A percentile compares a stretch with the other conserved stretches of the same genome.
Evolutionary conservation across 2,888 invertebrate genomes (phyloP).

Genomic region (Elegia similella): DNA sequence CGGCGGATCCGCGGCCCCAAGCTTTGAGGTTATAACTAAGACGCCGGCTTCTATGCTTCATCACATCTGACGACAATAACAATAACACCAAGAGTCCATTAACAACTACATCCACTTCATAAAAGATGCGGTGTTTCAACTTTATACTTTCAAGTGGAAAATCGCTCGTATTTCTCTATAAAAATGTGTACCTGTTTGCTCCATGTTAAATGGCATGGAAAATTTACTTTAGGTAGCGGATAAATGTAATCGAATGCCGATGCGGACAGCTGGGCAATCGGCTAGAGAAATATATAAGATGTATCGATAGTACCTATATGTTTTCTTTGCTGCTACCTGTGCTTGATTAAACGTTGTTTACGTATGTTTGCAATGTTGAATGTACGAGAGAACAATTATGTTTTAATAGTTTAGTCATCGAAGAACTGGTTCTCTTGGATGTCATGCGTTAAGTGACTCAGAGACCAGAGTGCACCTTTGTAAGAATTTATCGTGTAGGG

Average conservation of each 20-base stretch:
- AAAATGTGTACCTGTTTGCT: conserved; percentile 3
- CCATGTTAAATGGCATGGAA: conserved; percentile 35
- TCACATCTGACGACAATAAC: conserved; percentile 56
- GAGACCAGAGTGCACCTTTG: not conserved
- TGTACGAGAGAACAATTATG: not conserved
- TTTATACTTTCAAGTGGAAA: not conserved
- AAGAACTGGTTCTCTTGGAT: conserved; percentile 7
- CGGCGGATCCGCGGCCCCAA: conserved; percentile 45
- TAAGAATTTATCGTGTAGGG: not conserved
- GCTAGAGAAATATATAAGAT: conserved; percentile 28
- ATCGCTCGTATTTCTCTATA: not conserved
- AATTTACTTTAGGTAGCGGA: conserved; percentile 40
- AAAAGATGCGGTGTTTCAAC: conserved; percentile 9
- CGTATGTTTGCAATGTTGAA: not conserved
- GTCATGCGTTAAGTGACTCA: conserved; percentile 4
- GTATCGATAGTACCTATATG: not conserved
- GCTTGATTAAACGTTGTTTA: not conserved
- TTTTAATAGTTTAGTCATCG: conserved; percentile 15
- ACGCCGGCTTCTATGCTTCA: conserved; percentile 63
- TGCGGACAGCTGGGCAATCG: conserved; percentile 37
- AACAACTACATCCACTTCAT: conserved; percentile 29
- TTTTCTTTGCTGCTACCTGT: not conserved
- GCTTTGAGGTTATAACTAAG: conserved; percentile 74
- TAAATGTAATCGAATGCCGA: conserved; percentile 36
- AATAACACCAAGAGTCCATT: conserved; percentile 59